Base-by-base conservation (phyloP, 1,140 invertebrate genomes). In the Ceratina calcarata region DNA sequence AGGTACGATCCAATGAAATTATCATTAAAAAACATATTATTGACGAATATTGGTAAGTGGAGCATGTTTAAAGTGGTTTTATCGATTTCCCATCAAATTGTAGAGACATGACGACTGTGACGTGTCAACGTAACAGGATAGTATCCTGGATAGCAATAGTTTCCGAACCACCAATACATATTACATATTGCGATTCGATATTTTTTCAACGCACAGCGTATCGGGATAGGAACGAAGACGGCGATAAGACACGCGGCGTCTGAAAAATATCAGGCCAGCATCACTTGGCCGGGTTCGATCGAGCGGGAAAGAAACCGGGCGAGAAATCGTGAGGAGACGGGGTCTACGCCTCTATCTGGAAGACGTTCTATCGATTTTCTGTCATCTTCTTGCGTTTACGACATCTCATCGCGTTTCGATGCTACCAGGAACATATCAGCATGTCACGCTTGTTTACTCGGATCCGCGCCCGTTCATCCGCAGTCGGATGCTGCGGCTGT, bases 381-480 rank as follows among this genome's bases (percentile, higher is more conserved):
- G 92, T 93, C 92, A 92, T 89, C 90, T 92, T 90, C 86, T 91
- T 85, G 83, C 89, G 86, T 92, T 93, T 92, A 93, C 92, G 91
- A 90, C 92, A 90, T 92, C 91, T 93, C 92, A 92, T 88, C 80
- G 88, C 83, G 90, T 90, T 92, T 91, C 88, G 87, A 87, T 83
- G 84, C 83, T 92, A 93, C 86, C 92, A 93, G 92, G 92, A 85
- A 90, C 82, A 84, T 88, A 93, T 92, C 91, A 91, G 8, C 83
- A 79, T 82, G 57, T 85, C 61, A 85, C 61, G 60, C 67, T 83
- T 87, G 78, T 87, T 88, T 87, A 79, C 74, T 49, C 18, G 37
- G 37, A 32, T 61, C 65, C 60, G n/a, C 61, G 67, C 45, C 32
- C 60, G 62, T 72, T 67, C 22, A 49, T 76, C 49, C 66, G 20